Conservation (phyloP, 2,888 invertebrate genomes). For the Slavum lentiscoides region DNA sequence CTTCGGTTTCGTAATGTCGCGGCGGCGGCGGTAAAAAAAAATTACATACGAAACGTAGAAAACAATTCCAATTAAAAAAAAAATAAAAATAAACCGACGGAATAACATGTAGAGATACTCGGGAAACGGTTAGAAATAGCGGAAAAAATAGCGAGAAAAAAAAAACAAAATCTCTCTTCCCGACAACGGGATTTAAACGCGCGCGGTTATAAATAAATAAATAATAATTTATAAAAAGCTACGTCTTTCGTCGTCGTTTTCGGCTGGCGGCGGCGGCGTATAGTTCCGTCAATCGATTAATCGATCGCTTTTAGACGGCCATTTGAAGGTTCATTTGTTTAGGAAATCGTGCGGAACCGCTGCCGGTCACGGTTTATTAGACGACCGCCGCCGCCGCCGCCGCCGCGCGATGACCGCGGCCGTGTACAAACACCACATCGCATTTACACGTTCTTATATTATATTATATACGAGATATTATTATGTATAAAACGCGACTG, state of each 20-base stretch:
- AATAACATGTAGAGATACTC: not conserved
- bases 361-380: constrained; percentile 51
- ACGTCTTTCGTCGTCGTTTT: constrained; percentile 1
- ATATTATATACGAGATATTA: not conserved
- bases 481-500: too few relatives aligned
- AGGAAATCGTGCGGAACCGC: constrained; percentile 55
- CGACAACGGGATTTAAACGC: constrained; percentile 30
- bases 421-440: not conserved
- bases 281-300: constrained; percentile 54
- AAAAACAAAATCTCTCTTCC: not conserved
- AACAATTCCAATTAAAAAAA: not conserved
- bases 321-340: constrained; percentile 56
- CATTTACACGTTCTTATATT: constrained; percentile 19
- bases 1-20: constrained; percentile 16
- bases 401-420: constrained; percentile 24
- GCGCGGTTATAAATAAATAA: not conserved
- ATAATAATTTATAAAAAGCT: constrained; percentile 12
- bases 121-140: too few relatives aligned
- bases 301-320: constrained; percentile 54
- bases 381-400: constrained; percentile 25
- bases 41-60: constrained; percentile 23
- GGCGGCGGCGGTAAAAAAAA: not conserved
- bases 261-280: constrained; percentile 37
- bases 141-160: not conserved
- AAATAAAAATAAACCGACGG: not conserved